These are phyloP conservation scores for Ylistrum balloti DNA, from an alignment of 1,140 invertebrate species.

Conservation along the genomic window DNA sequence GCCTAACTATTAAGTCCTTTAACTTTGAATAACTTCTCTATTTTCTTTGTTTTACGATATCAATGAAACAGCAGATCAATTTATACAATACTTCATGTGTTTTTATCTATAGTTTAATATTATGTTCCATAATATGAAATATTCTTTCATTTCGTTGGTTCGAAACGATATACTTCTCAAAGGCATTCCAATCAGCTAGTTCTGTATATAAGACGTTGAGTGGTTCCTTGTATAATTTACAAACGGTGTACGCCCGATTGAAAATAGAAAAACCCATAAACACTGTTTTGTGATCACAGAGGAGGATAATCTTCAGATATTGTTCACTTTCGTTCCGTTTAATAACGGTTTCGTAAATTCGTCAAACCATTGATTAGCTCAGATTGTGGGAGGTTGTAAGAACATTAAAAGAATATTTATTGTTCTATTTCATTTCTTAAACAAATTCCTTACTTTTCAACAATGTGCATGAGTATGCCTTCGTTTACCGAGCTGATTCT, in stretches of 20 bases:
- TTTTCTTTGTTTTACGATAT: background rate
- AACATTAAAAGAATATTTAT: background rate
- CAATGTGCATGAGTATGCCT: background rate
- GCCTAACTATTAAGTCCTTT: background rate
- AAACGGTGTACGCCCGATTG: background rate
- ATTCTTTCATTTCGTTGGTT: background rate
- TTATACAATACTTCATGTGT: background rate
- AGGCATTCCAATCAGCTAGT: background rate
- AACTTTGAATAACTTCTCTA: background rate
- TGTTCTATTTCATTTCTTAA: background rate
- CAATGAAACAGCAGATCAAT: background rate
- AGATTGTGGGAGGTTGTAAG: slow-evolving; percentile 15
- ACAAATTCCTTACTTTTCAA: background rate
- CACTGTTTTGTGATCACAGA: background rate
- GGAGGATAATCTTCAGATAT: background rate
- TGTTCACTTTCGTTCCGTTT: background rate
- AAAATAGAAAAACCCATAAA: background rate
- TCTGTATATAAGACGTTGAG: background rate
- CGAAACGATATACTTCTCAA: background rate
- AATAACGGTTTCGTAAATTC: background rate
- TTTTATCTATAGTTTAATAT: background rate
- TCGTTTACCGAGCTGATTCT: background rate
- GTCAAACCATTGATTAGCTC: background rate
- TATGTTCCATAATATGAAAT: background rate
- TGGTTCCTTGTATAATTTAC: background rate